Evolutionary conservation across 2,113 vertebrate species (phyloP).

Genomic region (Phylloscopus whistleri): DNA sequence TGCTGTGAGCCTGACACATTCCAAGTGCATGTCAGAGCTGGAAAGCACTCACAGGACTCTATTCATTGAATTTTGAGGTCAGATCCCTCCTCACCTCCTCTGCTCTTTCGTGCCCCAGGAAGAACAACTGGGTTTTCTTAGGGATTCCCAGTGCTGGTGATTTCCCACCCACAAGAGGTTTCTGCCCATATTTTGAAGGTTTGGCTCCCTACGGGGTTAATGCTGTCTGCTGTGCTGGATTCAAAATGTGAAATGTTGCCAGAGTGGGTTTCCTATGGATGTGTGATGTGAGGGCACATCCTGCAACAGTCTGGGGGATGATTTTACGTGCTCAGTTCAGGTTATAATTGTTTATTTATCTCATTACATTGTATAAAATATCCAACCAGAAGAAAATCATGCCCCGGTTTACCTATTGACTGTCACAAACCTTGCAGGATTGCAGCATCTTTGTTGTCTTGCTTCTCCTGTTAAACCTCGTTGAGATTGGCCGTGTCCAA

Average conservation of each 20-base stretch:
- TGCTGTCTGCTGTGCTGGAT: not conserved
- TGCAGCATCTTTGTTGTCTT: not conserved
- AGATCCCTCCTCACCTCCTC: not conserved
- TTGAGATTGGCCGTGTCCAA: accelerated
- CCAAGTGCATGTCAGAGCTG: not conserved
- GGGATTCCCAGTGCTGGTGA: not conserved
- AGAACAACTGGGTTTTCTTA: not conserved
- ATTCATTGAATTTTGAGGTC: not conserved
- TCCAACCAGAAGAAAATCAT: not conserved
- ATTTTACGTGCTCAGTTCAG: not conserved
- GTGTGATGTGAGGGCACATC: not conserved
- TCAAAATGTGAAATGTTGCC: not conserved
- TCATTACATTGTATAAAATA: not conserved
- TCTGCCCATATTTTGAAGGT: not conserved
- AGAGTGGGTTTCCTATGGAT: not conserved
- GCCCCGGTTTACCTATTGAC: not conserved
- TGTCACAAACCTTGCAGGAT: not conserved
- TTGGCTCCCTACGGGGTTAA: not conserved
- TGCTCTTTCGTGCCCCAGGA: not conserved
- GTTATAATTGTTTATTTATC: not conserved
- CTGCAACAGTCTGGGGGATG: not conserved
- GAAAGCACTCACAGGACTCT: not conserved
- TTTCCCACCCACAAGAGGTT: not conserved
- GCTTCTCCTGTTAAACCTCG: not conserved
- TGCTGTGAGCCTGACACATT: not conserved